These are phyloP conservation scores for Drymodes brunneopygia DNA, from an alignment of 2,113 vertebrate species.

Conservation along the genomic window DNA sequence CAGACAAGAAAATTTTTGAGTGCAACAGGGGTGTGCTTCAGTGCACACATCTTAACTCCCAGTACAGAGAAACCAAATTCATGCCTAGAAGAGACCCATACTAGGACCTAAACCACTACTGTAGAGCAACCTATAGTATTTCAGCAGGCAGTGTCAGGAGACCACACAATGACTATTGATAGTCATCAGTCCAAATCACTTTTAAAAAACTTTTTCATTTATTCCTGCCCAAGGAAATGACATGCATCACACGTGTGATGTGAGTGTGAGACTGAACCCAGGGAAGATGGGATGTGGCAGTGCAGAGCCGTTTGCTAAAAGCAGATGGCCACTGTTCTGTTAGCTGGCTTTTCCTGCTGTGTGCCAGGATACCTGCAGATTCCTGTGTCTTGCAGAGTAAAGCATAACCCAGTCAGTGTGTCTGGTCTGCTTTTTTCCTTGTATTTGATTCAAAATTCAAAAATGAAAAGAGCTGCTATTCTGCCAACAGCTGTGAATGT, in stretches of 20 bases:
- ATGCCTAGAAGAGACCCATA: not conserved
- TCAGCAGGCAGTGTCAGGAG: not conserved
- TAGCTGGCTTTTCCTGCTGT: not conserved
- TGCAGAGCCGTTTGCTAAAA: constrained; percentile 1
- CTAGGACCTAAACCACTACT: not conserved
- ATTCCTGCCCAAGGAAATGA: not conserved
- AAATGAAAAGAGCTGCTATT: not conserved
- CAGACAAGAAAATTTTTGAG: not conserved
- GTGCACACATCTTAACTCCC: not conserved
- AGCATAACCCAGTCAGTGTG: not conserved
- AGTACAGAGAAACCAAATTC: not conserved
- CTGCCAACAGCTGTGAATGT: not conserved
- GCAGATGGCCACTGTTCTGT: not conserved
- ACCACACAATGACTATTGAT: not conserved
- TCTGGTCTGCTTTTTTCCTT: not conserved
- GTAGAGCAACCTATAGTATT: not conserved
- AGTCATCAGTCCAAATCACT: not conserved
- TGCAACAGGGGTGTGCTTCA: not conserved
- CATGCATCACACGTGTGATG: rapidly evolving
- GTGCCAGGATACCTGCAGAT: not conserved
- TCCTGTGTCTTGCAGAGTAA: not conserved
- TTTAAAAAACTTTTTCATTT: not conserved
- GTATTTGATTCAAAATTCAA: not conserved
- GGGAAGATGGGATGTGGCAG: not conserved
- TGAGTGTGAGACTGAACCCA: not conserved